Conservation (phyloP, 2,797 vertebrate species). For the Pseudomugil tenellus region DNA sequence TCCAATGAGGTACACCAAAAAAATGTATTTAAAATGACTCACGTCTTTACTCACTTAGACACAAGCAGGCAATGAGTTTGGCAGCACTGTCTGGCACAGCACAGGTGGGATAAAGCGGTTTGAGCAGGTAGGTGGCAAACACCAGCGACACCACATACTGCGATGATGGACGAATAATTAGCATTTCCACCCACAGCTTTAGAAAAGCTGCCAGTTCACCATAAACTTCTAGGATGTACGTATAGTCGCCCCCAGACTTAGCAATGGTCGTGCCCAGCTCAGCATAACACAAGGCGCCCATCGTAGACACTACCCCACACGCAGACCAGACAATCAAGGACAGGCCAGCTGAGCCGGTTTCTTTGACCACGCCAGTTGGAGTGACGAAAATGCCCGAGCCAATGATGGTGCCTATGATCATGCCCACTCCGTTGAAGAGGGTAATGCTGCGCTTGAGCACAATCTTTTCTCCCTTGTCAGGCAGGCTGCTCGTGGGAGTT, state of each 20-base stretch:
- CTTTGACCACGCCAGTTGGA: slow-evolving; percentile 92
- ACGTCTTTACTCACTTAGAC: slow-evolving; percentile 90
- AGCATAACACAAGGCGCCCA: slow-evolving; percentile 95
- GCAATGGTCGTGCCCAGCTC: slow-evolving; percentile 96
- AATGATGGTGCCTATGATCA: slow-evolving; percentile 98
- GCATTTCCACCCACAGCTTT: slow-evolving; percentile 98
- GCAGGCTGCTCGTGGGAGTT: slow-evolving; percentile 1
- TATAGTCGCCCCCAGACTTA: slow-evolving; percentile 97
- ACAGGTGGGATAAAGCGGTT: slow-evolving; percentile 93
- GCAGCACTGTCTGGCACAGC: slow-evolving; percentile 88
- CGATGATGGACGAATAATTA: slow-evolving; percentile 97
- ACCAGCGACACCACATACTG: slow-evolving; percentile 98
- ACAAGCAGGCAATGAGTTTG: slow-evolving; percentile 94
- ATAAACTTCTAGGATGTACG: slow-evolving; percentile 97
- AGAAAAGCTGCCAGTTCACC: slow-evolving; percentile 95
- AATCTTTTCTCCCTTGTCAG: slow-evolving; percentile 65
- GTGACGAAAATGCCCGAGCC: slow-evolving; percentile 97
- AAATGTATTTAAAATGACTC: background rate
- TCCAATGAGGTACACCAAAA: background rate
- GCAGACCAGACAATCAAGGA: slow-evolving; percentile 91
- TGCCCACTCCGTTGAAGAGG: slow-evolving; percentile 93
- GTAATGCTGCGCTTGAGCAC: slow-evolving; percentile 88
- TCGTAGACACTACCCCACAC: slow-evolving; percentile 94
- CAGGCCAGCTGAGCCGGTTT: slow-evolving; percentile 93
- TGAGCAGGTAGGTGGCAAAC: slow-evolving; percentile 97